Evolutionary conservation across 2,113 vertebrate species (phyloP).

Genomic region (Heliornis fulica): DNA sequence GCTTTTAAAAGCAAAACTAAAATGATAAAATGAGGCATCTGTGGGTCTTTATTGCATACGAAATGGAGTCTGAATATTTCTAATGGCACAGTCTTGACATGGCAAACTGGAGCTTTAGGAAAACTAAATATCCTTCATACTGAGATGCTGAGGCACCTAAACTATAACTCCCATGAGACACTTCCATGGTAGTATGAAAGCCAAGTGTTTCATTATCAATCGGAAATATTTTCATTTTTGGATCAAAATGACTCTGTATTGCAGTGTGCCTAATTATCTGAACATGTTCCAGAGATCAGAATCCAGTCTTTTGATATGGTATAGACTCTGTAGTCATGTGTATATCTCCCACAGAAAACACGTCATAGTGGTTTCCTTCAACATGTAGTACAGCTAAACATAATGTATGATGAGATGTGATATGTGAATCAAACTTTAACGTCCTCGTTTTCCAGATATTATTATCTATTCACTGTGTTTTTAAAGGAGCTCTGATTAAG

Average conservation of each 20-base stretch:
- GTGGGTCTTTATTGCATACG: neutral
- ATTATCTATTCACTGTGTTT: conserved; percentile 26
- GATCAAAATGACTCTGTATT: neutral
- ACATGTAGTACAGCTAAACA: conserved; percentile 37
- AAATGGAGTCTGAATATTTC: neutral
- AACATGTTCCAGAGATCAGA: neutral
- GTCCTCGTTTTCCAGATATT: conserved; percentile 53
- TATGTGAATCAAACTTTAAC: conserved; percentile 48
- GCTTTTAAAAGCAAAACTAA: conserved; percentile 20
- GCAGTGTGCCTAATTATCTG: neutral
- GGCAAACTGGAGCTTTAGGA: neutral
- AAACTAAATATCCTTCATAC: neutral
- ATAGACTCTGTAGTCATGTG: neutral
- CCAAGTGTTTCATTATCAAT: neutral
- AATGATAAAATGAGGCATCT: neutral
- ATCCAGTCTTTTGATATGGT: neutral
- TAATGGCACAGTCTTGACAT: neutral
- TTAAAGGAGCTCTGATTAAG: conserved; percentile 31
- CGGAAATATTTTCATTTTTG: neutral
- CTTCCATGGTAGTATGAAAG: neutral
- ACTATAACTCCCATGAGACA: neutral
- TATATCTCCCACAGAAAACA: conserved; percentile 20
- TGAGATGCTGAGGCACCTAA: neutral
- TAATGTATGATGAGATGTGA: conserved; percentile 23
- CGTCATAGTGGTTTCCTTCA: conserved; percentile 29